Evolutionary conservation across 2,113 vertebrate species (phyloP), one percentile per base, ranked within the genome.

Genomic region (Hippocampus guttulatus): DNA sequence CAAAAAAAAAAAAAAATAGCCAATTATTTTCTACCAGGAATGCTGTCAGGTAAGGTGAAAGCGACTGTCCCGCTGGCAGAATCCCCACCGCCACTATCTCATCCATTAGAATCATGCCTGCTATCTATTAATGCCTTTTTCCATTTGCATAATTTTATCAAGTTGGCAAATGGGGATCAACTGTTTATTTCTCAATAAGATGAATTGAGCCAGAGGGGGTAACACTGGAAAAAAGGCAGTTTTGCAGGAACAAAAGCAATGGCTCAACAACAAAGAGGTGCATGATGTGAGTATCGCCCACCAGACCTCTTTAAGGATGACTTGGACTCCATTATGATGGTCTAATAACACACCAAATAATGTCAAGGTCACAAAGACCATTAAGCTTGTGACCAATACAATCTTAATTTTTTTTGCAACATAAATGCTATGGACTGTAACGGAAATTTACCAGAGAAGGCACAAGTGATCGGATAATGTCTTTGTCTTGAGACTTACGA

Each of bases 131-230:
- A 87, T 77, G 83, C 84, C 82, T 86, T 85, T 84, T 92, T 85
- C 88, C 86, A 91, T 91, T 90, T 92, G 88, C 91, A 92, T 92
- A 92, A 92, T 92, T 91, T 89, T 86, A 90, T 89, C 90, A 91
- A 84, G 70, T 75, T 91, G 90, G 92, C 88, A 90, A 90, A 91
- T 87, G 84, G 81, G 87, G 81, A 90, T 84, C 87, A 87, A 88
- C 84, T 84, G 75, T 88, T 91, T 71, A 75, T 78, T 82, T 85
- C 82, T 66, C 74, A 88, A 85, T 66, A 92, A 89, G 90, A 91
- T 89, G 80, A 91, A 88, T 90, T 89, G 80, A 87, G 88, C 83
- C 86, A 79, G 71, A 47, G 68, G 73, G 21, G 14, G 45, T n/a
- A 66, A 79, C 58, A 49, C 77, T 73, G 52, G 65, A 69, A 75